These are phyloP conservation scores for Calephelis virginiensis DNA, from an alignment of 1,140 invertebrate genomes.

Conservation along the genomic window DNA sequence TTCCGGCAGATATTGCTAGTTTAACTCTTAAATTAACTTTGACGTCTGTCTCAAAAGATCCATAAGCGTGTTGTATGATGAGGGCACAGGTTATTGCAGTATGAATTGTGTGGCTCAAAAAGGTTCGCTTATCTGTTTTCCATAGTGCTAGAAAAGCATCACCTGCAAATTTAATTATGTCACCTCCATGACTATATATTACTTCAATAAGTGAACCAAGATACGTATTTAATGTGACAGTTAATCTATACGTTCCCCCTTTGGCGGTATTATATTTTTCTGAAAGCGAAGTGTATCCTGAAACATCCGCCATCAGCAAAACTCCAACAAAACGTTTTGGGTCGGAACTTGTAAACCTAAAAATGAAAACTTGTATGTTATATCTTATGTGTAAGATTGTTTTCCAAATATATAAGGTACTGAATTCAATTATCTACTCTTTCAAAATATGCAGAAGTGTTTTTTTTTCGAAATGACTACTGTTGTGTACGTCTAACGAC, in stretches of 20 bases:
- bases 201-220: conserved; percentile 83
- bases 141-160: conserved; percentile 84
- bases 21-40: conserved; percentile 80
- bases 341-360: conserved; percentile 47
- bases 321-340: conserved; percentile 79
- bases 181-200: conserved; percentile 82
- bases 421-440: no score
- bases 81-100: conserved; percentile 82
- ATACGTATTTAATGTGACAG: conserved; percentile 83
- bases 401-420: no score
- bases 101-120: conserved; percentile 80
- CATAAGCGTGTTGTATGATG: conserved; percentile 81
- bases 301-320: conserved; percentile 82
- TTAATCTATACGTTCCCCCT: conserved; percentile 81
- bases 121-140: conserved; percentile 78
- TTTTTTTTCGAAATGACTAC: no score
- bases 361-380: conserved; percentile 23
- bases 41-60: conserved; percentile 82
- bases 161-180: conserved; percentile 84
- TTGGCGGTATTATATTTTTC: conserved; percentile 83
- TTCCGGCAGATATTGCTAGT: conserved; percentile 66
- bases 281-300: conserved; percentile 83
- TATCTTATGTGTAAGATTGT: no score
- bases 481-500: no score
- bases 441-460: neutral